Percentiles rank a stretch among this genome's conserved stretches.
Conservation (phyloP, 2,113 vertebrate species). For the Ctenodactylus gundi region DNA sequence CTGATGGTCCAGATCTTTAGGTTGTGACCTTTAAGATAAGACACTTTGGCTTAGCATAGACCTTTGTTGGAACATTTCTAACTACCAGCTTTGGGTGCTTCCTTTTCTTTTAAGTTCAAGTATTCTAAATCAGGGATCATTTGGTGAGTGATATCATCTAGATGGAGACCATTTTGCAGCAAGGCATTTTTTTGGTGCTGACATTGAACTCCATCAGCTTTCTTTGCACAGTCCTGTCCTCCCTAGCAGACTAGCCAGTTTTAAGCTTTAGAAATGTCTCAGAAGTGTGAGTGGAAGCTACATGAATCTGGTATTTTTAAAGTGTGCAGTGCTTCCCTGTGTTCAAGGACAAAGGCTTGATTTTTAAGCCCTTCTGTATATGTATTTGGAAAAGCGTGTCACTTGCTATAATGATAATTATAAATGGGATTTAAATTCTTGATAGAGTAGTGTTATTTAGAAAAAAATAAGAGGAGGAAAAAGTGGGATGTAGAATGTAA, state of each 20-base stretch:
- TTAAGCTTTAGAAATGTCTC: constrained; percentile 9
- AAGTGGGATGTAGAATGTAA: background rate
- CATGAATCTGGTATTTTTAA: background rate
- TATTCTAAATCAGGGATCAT: background rate
- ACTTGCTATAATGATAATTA: background rate
- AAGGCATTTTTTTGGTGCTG: constrained; percentile 32
- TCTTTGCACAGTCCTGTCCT: background rate
- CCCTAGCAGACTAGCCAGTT: background rate
- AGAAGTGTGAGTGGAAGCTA: background rate
- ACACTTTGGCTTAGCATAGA: background rate
- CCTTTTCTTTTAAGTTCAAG: background rate
- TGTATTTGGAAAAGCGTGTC: background rate
- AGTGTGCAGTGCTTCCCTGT: background rate
- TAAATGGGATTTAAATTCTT: background rate
- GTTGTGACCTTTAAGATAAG: constrained; percentile 6
- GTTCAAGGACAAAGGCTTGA: background rate
- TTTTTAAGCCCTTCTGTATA: background rate
- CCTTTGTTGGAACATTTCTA: background rate
- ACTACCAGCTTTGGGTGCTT: background rate
- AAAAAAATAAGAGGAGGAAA: background rate
- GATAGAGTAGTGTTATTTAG: background rate
- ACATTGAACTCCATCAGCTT: background rate
- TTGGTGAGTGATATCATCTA: constrained; percentile 27
- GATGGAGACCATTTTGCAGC: background rate
- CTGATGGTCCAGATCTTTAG: background rate